Evolutionary conservation across 30 jellyfish, hydroid and myxozoan species (phyloP).

Genomic region (Hydractinia echinata): DNA sequence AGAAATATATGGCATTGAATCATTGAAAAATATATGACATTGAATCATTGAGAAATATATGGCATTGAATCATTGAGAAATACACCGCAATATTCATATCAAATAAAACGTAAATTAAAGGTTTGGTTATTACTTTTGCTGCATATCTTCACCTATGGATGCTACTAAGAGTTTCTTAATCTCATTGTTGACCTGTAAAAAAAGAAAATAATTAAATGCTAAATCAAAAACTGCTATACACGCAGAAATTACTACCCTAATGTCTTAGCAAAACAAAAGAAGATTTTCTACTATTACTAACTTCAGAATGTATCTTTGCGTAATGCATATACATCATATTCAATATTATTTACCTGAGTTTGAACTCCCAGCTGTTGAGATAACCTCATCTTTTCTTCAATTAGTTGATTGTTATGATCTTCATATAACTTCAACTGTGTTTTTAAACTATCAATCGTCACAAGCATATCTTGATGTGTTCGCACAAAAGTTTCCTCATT

Average conservation of each 20-base stretch:
- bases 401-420: conserved; percentile 35
- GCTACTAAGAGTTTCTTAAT: conserved; percentile 71
- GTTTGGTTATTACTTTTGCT: conserved; percentile 38
- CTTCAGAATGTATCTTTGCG: background rate
- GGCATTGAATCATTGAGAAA: too few species aligned
- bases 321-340: background rate
- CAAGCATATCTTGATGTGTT: conserved; percentile 12
- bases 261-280: too few species aligned
- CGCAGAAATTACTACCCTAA: too few species aligned
- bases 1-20: too few species aligned
- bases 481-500: background rate
- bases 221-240: too few species aligned
- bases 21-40: too few species aligned
- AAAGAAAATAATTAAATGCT: background rate
- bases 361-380: conserved; percentile 73
- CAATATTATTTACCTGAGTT: conserved; percentile 53
- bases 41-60: too few species aligned
- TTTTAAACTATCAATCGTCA: conserved; percentile 39
- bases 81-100: too few species aligned
- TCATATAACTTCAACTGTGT: conserved; percentile 26
- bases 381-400: conserved; percentile 59
- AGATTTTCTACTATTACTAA: background rate
- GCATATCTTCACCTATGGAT: conserved; percentile 78
- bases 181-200: conserved; percentile 56
- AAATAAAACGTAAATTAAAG: too few species aligned